Percentiles rank a stretch among this genome's conserved stretches.
Conservation (phyloP, 2,888 invertebrate species). For the Chaitophorus viminalis region DNA sequence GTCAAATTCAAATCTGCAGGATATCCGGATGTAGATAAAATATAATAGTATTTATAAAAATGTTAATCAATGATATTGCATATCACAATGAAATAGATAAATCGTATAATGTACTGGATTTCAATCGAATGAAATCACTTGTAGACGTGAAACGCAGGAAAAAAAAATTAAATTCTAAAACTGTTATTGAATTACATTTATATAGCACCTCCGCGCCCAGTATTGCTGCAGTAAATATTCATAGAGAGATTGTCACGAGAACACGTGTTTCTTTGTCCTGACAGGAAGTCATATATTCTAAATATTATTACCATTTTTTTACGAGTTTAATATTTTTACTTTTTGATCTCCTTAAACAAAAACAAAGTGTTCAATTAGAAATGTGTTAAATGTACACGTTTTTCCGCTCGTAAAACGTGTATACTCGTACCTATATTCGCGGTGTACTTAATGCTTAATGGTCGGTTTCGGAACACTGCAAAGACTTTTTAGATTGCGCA, state of each 20-base stretch:
- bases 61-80: background rate
- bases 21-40: background rate
- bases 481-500: background rate
- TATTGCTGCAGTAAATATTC: background rate
- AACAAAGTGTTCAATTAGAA: slow-evolving; percentile 51
- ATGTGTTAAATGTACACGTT: slow-evolving; percentile 37
- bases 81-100: background rate
- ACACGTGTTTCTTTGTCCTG: slow-evolving; percentile 56
- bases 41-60: background rate
- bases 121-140: background rate
- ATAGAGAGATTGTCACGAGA: background rate
- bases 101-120: background rate
- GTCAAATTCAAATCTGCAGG: background rate
- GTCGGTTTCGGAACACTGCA: slow-evolving; percentile 3
- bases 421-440: background rate
- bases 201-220: slow-evolving; percentile 33
- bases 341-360: slow-evolving; percentile 27
- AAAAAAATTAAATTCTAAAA: background rate
- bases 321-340: slow-evolving; percentile 24
- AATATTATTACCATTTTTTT: slow-evolving; percentile 49
- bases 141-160: background rate
- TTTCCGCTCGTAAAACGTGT: slow-evolving; percentile 36
- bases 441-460: background rate
- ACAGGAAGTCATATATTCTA: slow-evolving; percentile 46
- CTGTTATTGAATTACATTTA: slow-evolving; percentile 26